Base-by-base conservation (phyloP, 2,888 invertebrate species). In the Amiota mariae region DNA sequence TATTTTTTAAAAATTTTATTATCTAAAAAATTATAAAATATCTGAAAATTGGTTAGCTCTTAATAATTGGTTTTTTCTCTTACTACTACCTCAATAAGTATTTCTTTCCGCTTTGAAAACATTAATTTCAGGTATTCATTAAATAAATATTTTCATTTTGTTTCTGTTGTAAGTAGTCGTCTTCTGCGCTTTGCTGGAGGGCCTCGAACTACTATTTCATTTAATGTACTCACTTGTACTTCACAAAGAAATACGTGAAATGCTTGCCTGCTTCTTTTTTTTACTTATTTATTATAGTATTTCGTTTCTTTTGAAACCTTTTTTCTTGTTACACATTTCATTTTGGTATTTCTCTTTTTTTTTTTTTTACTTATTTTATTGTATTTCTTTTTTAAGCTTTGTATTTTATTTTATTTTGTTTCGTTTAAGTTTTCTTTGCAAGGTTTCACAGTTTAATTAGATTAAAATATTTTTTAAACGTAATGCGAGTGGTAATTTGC, bases 391-490 rank as follows among this genome's bases (percentile, higher is more conserved):
- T 57, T 57, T 57, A 15, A 15, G 15, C 13, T 67, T 67, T 49
- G 13, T 68, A 51, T 51, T 24, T 20, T 18, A 24, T 63, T 63
- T 63, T 36, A 13, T 63, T 46, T 36, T 15, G 18, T 13, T 63
- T 68, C 48, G 20, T 20, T 36, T 11, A 13, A 51, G 67, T 56
- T 72, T 57, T 51, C 63, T 77, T 76, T 70, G 76, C 76, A 81
- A 78, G 82, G 81, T 78, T 78, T 77, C 79, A 76, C 75, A 75
- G 77, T 82, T 77, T 81, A 81, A 81, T 81, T 82, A 79, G 82
- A 82, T 81, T 82, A 81, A 79, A 81, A 67, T 71, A 71, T 64
- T 61, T 71, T 71, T 71, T 51, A 61, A 68, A 68, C 36, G 67
- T 68, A 68, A 68, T 68, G 51, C 66, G 48, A 66, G 36, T 36